A percentile compares a stretch with the other conserved stretches of the same genome.
These are phyloP conservation scores for Nothocercus nigrocapillus DNA, from an alignment of 2,113 vertebrate species.

Conservation along the genomic window DNA sequence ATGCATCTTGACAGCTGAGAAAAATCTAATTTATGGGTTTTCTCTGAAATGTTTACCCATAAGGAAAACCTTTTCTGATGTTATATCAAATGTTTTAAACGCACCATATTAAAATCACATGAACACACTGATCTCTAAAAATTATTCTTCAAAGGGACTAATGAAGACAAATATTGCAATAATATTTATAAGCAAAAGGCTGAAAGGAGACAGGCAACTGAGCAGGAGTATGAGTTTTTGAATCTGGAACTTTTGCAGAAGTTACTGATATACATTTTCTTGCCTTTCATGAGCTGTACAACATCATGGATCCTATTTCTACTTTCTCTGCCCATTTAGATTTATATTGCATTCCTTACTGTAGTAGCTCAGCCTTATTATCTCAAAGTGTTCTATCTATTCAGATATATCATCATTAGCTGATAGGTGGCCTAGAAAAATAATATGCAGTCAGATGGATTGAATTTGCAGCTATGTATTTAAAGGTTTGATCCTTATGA, in stretches of 20 bases:
- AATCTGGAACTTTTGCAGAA: background rate
- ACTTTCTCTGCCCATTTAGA: background rate
- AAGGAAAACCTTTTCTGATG: background rate
- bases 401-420: conserved; percentile 15
- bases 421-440: background rate
- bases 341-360: conserved; percentile 21
- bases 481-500: background rate
- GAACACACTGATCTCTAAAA: background rate
- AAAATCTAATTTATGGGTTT: background rate
- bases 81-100: background rate
- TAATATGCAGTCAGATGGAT: background rate
- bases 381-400: background rate
- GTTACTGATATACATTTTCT: background rate
- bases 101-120: background rate
- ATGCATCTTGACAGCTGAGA: background rate
- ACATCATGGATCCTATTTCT: background rate
- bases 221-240: background rate
- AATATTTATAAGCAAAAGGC: background rate
- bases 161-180: background rate
- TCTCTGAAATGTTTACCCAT: background rate
- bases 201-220: background rate
- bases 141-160: background rate
- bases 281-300: background rate
- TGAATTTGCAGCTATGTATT: background rate
- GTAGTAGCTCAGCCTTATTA: background rate